These are phyloP conservation scores for Pentamera pediparva DNA, from an alignment of 53 echinoderm and acorn worm genomes.

Conservation along the genomic window DNA sequence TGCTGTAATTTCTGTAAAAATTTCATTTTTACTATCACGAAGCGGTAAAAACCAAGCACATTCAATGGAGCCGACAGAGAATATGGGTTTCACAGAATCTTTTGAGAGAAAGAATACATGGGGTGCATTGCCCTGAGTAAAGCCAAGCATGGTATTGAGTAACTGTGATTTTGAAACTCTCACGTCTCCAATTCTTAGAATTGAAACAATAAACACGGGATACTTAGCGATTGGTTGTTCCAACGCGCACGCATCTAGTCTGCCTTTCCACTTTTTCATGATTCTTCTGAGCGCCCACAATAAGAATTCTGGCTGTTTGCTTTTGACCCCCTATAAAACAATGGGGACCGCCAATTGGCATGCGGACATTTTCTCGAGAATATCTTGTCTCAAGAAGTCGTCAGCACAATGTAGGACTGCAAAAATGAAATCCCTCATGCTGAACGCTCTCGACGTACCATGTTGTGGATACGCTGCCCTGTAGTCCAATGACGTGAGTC, in stretches of 20 bases:
- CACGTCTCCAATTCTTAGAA: not conserved
- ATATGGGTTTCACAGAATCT: not conserved
- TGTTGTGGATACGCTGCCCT: not conserved
- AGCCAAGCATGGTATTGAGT: not conserved
- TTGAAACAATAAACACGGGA: not conserved
- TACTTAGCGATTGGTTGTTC: not conserved
- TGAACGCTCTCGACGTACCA: not conserved
- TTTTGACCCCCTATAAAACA: not conserved
- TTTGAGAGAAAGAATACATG: not conserved
- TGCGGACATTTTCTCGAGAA: constrained; percentile 11
- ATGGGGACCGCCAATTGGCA: constrained; percentile 8
- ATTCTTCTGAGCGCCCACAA: not conserved
- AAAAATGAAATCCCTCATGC: constrained; percentile 14
- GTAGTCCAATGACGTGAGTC: not conserved
- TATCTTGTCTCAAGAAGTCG: constrained; percentile 10
- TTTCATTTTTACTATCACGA: not conserved
- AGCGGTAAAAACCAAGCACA: not conserved
- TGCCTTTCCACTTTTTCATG: constrained; percentile 6
- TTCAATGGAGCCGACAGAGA: constrained; percentile 10
- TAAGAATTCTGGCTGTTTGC: not conserved
- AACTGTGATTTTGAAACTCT: constrained; percentile 5
- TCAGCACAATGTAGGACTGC: constrained; percentile 1
- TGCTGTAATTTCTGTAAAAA: not conserved
- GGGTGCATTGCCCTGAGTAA: not conserved
- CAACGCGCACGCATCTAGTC: not conserved